Evolutionary conservation across 2,888 invertebrate genomes (phyloP).

Genomic region (Tigriopus californicus): DNA sequence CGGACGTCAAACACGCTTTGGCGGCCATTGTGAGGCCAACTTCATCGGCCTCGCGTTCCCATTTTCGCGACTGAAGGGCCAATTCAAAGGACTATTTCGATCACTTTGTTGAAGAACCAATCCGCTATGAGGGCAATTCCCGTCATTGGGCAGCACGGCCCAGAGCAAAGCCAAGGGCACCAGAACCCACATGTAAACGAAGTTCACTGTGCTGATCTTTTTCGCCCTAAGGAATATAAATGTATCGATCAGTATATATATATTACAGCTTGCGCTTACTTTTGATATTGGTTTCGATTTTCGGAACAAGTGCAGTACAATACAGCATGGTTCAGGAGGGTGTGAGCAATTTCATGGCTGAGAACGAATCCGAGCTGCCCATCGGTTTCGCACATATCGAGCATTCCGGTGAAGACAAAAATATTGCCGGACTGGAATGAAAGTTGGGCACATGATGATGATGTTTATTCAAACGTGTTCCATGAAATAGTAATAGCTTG

Average conservation of each 20-base stretch:
- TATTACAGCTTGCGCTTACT: too few species aligned
- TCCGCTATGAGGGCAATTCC: slow-evolving; percentile 32
- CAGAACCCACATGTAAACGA: slow-evolving; percentile 32
- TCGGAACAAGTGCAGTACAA: too few species aligned
- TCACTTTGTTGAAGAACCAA: slow-evolving; percentile 29
- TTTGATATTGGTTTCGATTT: too few species aligned
- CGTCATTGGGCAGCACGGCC: slow-evolving; percentile 35
- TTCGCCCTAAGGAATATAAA: too few species aligned
- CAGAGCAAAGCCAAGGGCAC: slow-evolving; percentile 34
- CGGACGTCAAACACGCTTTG: slow-evolving; percentile 37
- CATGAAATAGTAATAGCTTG: too few species aligned
- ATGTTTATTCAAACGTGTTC: too few species aligned
- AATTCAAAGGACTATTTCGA: slow-evolving; percentile 31
- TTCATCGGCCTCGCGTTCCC: slow-evolving; percentile 40
- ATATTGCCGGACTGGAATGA: slow-evolving; percentile 36
- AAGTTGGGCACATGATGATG: too few species aligned
- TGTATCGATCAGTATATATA: too few species aligned
- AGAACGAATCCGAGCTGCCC: slow-evolving; percentile 38
- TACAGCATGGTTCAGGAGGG: slow-evolving; percentile 34
- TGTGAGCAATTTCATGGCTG: slow-evolving; percentile 42
- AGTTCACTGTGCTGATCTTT: slow-evolving; percentile 31
- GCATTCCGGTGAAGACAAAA: slow-evolving; percentile 36
- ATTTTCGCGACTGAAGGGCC: slow-evolving; percentile 35
- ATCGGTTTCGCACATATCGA: slow-evolving; percentile 31
- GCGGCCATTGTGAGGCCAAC: slow-evolving; percentile 38